Base-by-base conservation (phyloP, 2,888 invertebrate species). In the Pheosia tremula region DNA sequence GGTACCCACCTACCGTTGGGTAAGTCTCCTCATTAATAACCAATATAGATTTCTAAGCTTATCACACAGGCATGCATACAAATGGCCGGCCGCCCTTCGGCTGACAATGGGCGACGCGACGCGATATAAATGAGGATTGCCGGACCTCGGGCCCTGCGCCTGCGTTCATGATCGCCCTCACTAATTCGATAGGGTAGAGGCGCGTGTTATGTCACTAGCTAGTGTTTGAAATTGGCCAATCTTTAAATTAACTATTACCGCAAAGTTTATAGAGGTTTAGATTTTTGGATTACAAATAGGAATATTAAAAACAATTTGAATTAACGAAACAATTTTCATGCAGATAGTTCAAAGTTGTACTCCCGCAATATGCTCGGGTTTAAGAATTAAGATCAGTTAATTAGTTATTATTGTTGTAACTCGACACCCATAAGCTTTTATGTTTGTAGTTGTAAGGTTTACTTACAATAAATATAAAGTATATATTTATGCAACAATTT, bases 11-110 rank as follows among this genome's bases (percentile, higher is more conserved):
- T 24, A 24, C 38, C 11, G 45, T 43, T 39, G 37, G 2, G 13
- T 24, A 56, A 41, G 8, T 37, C 39, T 53, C 68, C 54, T 80
- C 75, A 81, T 81, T 80, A 79, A 79, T 82, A 79, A 79, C 69
- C 83, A 82, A 79, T 82, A 83, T 75, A 79, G 71, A 80, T 80
- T 74, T 74, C 69, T 61, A 61, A 66, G 66, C 58, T 75, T 76
- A 78, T 69, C 65, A 68, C 64, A 70, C 60, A 74, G 71, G 75
- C 64, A 74, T 77, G 84, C 78, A 83, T 83, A 83, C 79, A 74
- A 80, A 83, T 78, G 59, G 55, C 58, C 68, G 59, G 55, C 58
- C 68, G 63, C 69, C 75, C 74, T 73, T 74, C 63, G 58, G 57
- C 61, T 68, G 63, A 81, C 80, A 79, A 78, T 79, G 70, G 74